Evolutionary conservation across 2,113 vertebrate genomes (phyloP).

Genomic region (Vidua macroura): DNA sequence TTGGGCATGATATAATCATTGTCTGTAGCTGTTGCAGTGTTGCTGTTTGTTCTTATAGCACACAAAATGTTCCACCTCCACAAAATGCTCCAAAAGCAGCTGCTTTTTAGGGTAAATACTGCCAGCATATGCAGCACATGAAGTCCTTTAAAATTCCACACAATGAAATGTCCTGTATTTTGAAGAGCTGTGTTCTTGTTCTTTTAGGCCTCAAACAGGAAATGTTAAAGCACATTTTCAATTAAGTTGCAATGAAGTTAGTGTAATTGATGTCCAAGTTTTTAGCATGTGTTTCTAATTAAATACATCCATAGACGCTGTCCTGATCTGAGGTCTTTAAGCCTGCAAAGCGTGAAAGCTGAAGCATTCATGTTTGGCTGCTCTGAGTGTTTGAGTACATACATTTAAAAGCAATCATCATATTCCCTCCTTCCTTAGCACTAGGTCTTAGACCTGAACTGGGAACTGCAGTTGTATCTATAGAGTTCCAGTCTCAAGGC

Average conservation of each 20-base stretch:
- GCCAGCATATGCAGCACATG: background rate
- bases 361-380: background rate
- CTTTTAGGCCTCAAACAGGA: constrained; percentile 39
- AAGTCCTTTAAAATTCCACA: constrained; percentile 23
- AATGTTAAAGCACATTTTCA: constrained; percentile 49
- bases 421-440: background rate
- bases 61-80: constrained; percentile 39
- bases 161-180: background rate
- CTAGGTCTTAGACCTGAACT: background rate
- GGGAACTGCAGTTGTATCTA: background rate
- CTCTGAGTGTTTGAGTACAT: background rate
- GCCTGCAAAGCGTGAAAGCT: background rate
- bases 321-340: constrained; percentile 28
- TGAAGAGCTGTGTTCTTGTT: constrained; percentile 31
- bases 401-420: background rate
- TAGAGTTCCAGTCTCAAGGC: background rate
- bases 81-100: background rate
- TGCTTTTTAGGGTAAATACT: background rate
- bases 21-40: background rate
- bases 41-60: background rate
- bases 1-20: constrained; percentile 28
- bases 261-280: constrained; percentile 16
- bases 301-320: constrained; percentile 3
- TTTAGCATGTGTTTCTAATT: constrained; percentile 35
- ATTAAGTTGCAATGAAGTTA: constrained; percentile 35